phyloP scores from a whole-genome alignment of 2,888 invertebrate genomes.

The Elmis aenea region DNA sequence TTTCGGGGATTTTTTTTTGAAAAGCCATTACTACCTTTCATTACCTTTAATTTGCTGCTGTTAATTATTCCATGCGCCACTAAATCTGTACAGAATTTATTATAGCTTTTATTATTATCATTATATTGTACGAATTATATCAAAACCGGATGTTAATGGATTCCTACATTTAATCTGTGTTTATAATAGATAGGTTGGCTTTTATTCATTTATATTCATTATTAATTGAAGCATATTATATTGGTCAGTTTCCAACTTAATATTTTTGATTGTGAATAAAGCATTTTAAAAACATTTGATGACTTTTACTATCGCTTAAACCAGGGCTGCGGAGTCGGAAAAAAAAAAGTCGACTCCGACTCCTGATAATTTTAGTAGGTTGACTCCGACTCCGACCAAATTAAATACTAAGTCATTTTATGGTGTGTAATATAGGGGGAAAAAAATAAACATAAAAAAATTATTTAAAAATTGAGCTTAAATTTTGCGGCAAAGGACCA shows the following conservation, averaged over 20 bases:
- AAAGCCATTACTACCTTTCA: slow-evolving; percentile 5
- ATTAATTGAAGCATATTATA: slow-evolving; percentile 21
- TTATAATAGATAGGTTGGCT: slow-evolving; percentile 24
- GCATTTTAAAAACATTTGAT: slow-evolving; percentile 20
- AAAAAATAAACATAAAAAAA: too few species aligned
- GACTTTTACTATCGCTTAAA: too few species aligned
- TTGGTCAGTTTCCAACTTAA: slow-evolving; percentile 24
- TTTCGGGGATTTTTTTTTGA: too few species aligned
- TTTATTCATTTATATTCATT: slow-evolving; percentile 29
- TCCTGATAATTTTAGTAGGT: too few species aligned
- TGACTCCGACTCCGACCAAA: too few species aligned
- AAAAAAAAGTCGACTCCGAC: too few species aligned
- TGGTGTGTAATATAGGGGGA: too few species aligned
- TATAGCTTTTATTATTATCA: slow-evolving; percentile 25
- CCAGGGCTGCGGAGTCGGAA: too few species aligned
- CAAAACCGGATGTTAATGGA: slow-evolving; percentile 21
- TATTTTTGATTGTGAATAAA: slow-evolving; percentile 26
- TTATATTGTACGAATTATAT: slow-evolving; percentile 21
- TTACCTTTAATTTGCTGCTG: slow-evolving; percentile 11
- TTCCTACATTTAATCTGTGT: slow-evolving; percentile 20
- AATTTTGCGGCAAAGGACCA: too few species aligned
- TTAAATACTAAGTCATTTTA: too few species aligned
- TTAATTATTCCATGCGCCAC: slow-evolving; percentile 10
- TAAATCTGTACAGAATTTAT: slow-evolving; percentile 13
- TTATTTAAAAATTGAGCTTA: too few species aligned